These are phyloP conservation scores for Chaetodon auriga DNA, from an alignment of 2,113 vertebrate genomes.

Conservation along the genomic window DNA sequence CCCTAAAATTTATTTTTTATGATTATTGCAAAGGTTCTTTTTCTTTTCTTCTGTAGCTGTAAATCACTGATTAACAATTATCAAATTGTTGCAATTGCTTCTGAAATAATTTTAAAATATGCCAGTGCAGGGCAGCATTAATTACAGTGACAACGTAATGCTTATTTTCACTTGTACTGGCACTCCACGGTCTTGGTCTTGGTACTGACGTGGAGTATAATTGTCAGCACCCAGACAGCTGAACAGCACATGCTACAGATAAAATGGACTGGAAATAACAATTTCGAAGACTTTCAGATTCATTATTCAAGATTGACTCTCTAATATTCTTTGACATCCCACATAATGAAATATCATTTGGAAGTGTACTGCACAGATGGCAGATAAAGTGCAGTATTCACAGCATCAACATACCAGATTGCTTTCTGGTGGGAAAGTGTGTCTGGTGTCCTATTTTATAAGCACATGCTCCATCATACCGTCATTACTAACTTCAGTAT, in stretches of 20 bases:
- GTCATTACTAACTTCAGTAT: constrained; percentile 54
- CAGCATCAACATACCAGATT: constrained; percentile 66
- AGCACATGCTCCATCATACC: constrained; percentile 69
- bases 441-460: constrained; percentile 67
- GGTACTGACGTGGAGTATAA: background rate
- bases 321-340: constrained; percentile 51
- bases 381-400: constrained; percentile 57
- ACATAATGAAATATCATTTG: constrained; percentile 55
- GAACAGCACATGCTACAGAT: constrained; percentile 6
- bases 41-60: background rate
- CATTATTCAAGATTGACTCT: constrained; percentile 19
- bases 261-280: constrained; percentile 7
- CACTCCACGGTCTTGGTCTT: no score
- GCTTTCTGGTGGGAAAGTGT: constrained; percentile 67
- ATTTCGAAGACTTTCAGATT: constrained; percentile 23
- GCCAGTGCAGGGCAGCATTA: background rate
- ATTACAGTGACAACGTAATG: background rate
- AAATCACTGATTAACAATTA: background rate
- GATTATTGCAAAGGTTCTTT: background rate
- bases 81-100: background rate
- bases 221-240: background rate
- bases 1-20: no score
- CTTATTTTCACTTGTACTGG: background rate
- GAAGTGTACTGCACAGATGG: constrained; percentile 71
- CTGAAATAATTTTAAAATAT: background rate